Evolutionary conservation across 2,888 invertebrate genomes (phyloP).

Genomic region (Himalopsyche anomala): DNA sequence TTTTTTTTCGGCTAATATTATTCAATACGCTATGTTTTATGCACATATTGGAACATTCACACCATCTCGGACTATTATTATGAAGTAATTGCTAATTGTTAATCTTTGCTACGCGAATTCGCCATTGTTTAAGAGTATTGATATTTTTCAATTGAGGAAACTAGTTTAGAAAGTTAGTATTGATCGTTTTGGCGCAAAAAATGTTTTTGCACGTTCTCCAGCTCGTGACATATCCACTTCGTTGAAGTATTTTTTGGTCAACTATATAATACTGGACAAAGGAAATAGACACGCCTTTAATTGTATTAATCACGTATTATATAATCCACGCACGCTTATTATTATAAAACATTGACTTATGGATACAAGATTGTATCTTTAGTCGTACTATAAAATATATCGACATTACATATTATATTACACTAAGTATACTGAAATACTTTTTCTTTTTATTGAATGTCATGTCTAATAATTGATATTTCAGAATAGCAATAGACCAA

Average conservation of each 20-base stretch:
- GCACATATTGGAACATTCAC: not conserved
- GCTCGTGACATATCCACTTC: conserved; percentile 7
- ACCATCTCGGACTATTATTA: not conserved
- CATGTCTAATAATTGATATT: too few relatives aligned
- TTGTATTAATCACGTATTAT: not conserved
- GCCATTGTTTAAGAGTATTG: not conserved
- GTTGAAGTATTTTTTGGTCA: not conserved
- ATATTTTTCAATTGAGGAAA: conserved; percentile 4
- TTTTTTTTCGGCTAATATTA: not conserved
- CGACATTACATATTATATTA: too few relatives aligned
- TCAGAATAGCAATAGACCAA: too few relatives aligned
- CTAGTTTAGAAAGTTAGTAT: not conserved
- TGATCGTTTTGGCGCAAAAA: conserved; percentile 16
- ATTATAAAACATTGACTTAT: too few relatives aligned
- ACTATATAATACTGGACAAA: not conserved
- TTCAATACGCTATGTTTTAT: not conserved
- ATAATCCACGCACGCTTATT: too few relatives aligned
- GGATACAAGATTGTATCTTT: too few relatives aligned
- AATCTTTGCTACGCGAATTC: not conserved
- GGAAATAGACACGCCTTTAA: not conserved
- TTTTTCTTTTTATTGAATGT: too few relatives aligned
- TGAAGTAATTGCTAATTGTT: not conserved
- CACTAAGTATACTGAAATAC: too few relatives aligned
- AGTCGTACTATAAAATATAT: too few relatives aligned
- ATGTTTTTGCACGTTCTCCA: not conserved